phyloP scores from a whole-genome alignment of 2,113 vertebrate species.

The Nibea coibor region DNA sequence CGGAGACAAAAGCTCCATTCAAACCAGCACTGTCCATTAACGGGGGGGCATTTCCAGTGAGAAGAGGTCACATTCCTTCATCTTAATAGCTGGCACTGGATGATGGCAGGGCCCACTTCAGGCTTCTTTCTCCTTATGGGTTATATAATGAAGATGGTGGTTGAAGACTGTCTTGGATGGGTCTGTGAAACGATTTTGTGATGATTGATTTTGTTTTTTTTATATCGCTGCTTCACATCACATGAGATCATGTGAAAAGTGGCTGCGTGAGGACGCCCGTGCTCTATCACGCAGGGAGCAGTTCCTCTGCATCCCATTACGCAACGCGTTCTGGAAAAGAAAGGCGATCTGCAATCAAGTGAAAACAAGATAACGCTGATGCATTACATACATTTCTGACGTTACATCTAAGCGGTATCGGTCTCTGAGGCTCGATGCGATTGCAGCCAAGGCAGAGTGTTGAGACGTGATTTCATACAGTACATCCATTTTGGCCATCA shows the following conservation, averaged over 20 bases:
- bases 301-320: constrained; percentile 40
- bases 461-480: constrained; percentile 14
- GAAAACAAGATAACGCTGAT: constrained; percentile 19
- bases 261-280: constrained; percentile 29
- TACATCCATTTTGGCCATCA: constrained; percentile 1
- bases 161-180: constrained; percentile 29
- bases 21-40: constrained; percentile 67
- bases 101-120: constrained; percentile 21
- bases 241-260: constrained; percentile 64
- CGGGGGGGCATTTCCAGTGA: constrained; percentile 42
- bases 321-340: background rate
- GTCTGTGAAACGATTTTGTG: constrained; percentile 29
- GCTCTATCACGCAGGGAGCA: constrained; percentile 19
- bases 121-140: constrained; percentile 26
- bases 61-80: constrained; percentile 72
- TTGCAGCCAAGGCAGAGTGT: background rate
- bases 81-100: constrained; percentile 56
- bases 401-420: background rate
- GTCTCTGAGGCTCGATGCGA: constrained; percentile 4
- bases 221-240: constrained; percentile 32
- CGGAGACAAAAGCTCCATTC: constrained; percentile 70
- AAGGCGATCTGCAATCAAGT: constrained; percentile 42
- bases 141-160: constrained; percentile 44
- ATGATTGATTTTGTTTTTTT: constrained; percentile 48
- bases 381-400: background rate